Percentiles rank a stretch among this genome's conserved stretches.
These are phyloP conservation scores for Andrena minutula DNA, from an alignment of 2,888 invertebrate species.

Conservation along the genomic window DNA sequence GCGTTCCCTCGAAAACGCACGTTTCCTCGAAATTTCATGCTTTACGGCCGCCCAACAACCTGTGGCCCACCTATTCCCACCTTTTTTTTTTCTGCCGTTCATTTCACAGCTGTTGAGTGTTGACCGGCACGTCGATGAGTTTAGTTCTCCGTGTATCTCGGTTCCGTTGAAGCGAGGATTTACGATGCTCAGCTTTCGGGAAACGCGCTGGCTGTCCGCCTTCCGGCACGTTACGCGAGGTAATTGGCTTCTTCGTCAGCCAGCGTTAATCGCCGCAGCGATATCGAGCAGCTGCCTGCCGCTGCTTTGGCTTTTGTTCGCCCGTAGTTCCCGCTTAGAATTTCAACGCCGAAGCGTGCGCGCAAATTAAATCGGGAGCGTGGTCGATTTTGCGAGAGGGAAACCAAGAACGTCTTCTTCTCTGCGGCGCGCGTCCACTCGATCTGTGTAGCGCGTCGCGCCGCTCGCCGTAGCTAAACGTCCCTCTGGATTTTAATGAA, in stretches of 20 bases:
- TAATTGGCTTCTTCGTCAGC: conserved; percentile 50
- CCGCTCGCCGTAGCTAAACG: not conserved
- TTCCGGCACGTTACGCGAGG: conserved; percentile 23
- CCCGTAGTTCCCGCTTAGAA: conserved; percentile 19
- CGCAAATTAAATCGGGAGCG: not conserved
- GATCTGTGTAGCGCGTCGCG: not conserved
- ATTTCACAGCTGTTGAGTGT: not conserved
- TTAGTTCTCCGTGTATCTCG: not conserved
- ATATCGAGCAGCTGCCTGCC: conserved; percentile 35
- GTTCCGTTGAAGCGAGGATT: not conserved
- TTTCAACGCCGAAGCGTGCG: not conserved
- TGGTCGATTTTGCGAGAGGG: not conserved
- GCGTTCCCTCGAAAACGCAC: conserved; percentile 43
- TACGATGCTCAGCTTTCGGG: not conserved
- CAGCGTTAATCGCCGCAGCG: conserved; percentile 45
- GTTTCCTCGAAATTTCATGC: conserved; percentile 40
- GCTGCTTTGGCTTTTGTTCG: conserved; percentile 9
- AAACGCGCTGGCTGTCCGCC: not conserved
- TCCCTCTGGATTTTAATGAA: conserved; percentile 1
- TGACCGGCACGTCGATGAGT: no score
- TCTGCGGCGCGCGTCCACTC: not conserved
- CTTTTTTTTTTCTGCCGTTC: not conserved
- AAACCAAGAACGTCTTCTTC: not conserved
- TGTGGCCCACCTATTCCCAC: conserved; percentile 35
- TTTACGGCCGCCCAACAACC: conserved; percentile 36